phyloP scores from a whole-genome alignment of 2,888 invertebrate species.

The Cantharis flavilabris region DNA sequence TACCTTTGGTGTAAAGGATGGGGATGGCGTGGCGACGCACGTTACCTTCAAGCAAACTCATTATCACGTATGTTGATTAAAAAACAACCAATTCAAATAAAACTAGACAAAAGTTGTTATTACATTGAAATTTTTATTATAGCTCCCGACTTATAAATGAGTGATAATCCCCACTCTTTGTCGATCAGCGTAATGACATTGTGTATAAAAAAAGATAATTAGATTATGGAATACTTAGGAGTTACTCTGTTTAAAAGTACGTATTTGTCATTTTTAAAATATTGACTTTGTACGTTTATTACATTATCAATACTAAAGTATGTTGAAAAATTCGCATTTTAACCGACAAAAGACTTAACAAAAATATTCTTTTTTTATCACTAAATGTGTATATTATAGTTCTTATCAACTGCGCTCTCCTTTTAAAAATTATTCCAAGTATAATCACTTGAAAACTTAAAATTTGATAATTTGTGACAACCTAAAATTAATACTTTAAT shows the following conservation, averaged over 20 bases:
- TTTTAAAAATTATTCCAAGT: neutral
- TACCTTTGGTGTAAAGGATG: conserved; percentile 76
- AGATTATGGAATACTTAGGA: conserved; percentile 4
- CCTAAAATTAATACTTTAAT: neutral
- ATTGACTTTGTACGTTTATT: neutral
- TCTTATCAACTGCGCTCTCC: neutral
- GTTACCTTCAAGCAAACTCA: conserved; percentile 50
- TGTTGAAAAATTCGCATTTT: neutral
- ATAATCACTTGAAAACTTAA: neutral
- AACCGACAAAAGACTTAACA: neutral
- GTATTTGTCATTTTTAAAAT: neutral
- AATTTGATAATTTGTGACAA: neutral
- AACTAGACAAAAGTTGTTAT: neutral
- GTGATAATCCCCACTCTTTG: conserved; percentile 1
- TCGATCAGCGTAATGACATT: neutral
- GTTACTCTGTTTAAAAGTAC: neutral
- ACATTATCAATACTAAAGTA: neutral
- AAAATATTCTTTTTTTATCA: neutral
- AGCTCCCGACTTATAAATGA: neutral
- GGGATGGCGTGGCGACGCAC: conserved; percentile 71
- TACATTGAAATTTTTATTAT: neutral
- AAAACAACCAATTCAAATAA: neutral
- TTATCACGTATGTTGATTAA: conserved; percentile 22
- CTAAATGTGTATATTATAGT: neutral
- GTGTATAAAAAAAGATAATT: neutral